These are phyloP conservation scores for Aix galericulata DNA, from an alignment of 2,113 vertebrate genomes.

Conservation along the genomic window DNA sequence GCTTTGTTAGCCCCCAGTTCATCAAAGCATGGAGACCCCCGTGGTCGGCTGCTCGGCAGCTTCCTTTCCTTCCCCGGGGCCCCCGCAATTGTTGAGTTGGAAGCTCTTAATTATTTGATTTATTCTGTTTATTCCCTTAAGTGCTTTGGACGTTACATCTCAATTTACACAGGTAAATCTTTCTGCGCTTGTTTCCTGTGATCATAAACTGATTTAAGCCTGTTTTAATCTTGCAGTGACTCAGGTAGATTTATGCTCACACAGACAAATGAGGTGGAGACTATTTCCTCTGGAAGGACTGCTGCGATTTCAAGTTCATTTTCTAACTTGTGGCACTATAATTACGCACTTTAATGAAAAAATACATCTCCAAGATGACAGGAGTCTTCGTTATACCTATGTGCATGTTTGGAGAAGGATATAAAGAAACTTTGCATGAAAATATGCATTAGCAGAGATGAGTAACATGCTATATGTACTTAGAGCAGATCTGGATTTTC, in stretches of 20 bases:
- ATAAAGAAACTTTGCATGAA: not conserved
- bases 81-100: not conserved
- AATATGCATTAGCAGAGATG: not conserved
- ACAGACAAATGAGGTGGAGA: not conserved
- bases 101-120: not conserved
- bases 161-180: not conserved
- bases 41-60: not conserved
- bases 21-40: not conserved
- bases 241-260: not conserved
- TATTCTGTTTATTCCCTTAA: not conserved
- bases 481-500: not conserved
- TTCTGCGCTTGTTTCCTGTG: not conserved
- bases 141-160: not conserved
- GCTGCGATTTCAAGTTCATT: not conserved
- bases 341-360: not conserved
- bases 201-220: not conserved
- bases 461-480: not conserved
- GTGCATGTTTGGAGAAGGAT: not conserved
- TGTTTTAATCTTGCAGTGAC: not conserved
- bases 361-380: not conserved
- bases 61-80: not conserved
- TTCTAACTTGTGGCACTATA: not conserved
- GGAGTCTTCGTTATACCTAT: not conserved
- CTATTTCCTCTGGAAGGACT: not conserved
- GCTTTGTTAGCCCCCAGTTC: not conserved